Evolutionary conservation across 2,888 invertebrate genomes (phyloP).

Genomic region (Dendrolimus houi): DNA sequence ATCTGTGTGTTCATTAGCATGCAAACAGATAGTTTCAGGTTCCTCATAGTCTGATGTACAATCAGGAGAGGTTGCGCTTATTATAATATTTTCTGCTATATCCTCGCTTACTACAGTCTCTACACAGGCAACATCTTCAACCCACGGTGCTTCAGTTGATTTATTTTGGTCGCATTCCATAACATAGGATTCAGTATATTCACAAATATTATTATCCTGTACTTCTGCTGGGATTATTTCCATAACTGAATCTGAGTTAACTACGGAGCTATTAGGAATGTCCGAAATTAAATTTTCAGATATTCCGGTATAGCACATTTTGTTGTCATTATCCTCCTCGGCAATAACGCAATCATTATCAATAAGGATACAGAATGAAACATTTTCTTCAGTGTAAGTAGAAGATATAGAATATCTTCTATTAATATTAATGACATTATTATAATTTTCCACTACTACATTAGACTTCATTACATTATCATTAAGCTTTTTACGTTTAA

Average conservation of each 20-base stretch:
- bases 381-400: conserved; percentile 50
- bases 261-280: not conserved
- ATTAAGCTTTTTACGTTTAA: conserved; percentile 40
- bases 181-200: conserved; percentile 25
- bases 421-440: conserved; percentile 43
- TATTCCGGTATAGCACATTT: conserved; percentile 46
- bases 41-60: conserved; percentile 26
- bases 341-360: conserved; percentile 55
- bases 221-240: not conserved
- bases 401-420: conserved; percentile 61
- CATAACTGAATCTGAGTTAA: not conserved
- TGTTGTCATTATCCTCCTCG: conserved; percentile 44
- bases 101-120: conserved; percentile 67
- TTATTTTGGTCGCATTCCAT: conserved; percentile 31
- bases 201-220: conserved; percentile 16
- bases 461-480: conserved; percentile 27
- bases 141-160: conserved; percentile 47
- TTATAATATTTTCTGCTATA: conserved; percentile 49
- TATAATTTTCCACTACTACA: conserved; percentile 31
- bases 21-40: conserved; percentile 15
- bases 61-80: conserved; percentile 38
- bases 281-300: conserved; percentile 23
- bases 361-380: conserved; percentile 61
- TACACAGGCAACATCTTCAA: conserved; percentile 61
- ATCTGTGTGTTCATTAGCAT: conserved; percentile 30